Evolutionary conservation across 2,797 vertebrate species (phyloP), one percentile per base, ranked within the genome.

Genomic region (Enteromius argenteus): DNA sequence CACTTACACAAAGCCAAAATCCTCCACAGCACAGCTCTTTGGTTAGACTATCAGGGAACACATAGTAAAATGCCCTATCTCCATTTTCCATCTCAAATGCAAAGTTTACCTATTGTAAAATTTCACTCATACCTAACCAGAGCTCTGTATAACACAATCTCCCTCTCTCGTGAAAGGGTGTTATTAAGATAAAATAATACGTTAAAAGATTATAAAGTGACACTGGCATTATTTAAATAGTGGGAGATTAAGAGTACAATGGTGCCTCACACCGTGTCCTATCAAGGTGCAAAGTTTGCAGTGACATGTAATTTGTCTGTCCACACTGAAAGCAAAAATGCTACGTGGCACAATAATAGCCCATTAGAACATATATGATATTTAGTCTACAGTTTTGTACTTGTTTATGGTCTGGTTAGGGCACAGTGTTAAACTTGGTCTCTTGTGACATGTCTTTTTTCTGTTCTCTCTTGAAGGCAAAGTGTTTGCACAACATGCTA

Each of bases 171-270:
- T 71, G 67, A 49, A 77, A 60, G 75, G 64, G 39, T 71, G 66
- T 62, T 69, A 76, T 83, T 75, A 32, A 77, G 81, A 77, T 83
- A 68, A 83, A 77, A 53, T 56, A 46, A 69, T 77, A 83, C 49
- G 81, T 77, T 83, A 68, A 77, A 82, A 53, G 80, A 83, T 83
- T 67, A 77, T 83, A 83, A 44, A 83, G 64, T 83, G 49, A 56
- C 73, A 56, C 17, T 15, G 35, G 4, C 15, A 44, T 53, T 83
- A 83, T 83, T 83, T 83, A 77, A 83, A 83, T 77, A 77, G 64
- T 44, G 37, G 17, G 62, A 58, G 81, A 83, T 77, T 77, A 83
- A 44, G 17, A 76, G 73, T 39, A 69, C 73, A 83, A 77, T 69
- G 19, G 49, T 68, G 49, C 60, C 62, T 83, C 46, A 75, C 80